Percentiles rank a stretch among this genome's conserved stretches.
phyloP scores from a whole-genome alignment of 2,797 vertebrate species.

The Staurois parvus region DNA sequence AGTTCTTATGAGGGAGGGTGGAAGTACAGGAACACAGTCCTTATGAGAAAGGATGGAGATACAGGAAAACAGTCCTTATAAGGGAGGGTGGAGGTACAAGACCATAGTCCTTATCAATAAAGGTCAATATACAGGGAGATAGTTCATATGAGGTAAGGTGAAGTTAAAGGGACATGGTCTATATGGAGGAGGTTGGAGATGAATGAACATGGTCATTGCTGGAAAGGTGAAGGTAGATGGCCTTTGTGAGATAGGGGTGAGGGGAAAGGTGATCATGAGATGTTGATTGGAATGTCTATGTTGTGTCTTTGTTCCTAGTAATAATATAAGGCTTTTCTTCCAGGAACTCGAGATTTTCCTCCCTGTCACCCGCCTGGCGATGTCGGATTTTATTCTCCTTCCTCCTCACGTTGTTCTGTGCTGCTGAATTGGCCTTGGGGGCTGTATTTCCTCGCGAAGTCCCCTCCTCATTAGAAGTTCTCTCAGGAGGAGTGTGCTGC shows the following conservation, averaged over 20 bases:
- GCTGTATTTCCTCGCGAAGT: conserved; percentile 75
- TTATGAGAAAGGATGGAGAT: too few species aligned
- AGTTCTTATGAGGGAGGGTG: neutral
- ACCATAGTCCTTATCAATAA: too few species aligned
- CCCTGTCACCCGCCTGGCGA: conserved; percentile 80
- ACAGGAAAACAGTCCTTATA: neutral
- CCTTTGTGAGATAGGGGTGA: neutral
- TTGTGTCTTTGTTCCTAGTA: conserved; percentile 53
- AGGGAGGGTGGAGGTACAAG: too few species aligned
- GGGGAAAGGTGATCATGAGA: too few species aligned
- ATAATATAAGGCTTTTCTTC: neutral
- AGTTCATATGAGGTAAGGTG: neutral
- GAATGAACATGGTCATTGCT: neutral
- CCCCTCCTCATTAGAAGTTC: conserved; percentile 79
- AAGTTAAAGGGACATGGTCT: neutral
- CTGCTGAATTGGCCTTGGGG: conserved; percentile 76
- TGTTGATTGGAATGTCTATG: conserved; percentile 5
- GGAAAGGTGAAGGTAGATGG: neutral
- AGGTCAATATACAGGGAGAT: too few species aligned
- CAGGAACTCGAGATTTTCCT: neutral
- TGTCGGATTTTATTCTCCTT: conserved; percentile 79
- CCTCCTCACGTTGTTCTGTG: conserved; percentile 74
- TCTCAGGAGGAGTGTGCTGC: conserved; percentile 78
- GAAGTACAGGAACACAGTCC: neutral
- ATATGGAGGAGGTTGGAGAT: neutral